Percentiles rank a stretch among this genome's conserved stretches.
Evolutionary conservation across 2,113 vertebrate genomes (phyloP).

Genomic region (Nycticebus coucang): DNA sequence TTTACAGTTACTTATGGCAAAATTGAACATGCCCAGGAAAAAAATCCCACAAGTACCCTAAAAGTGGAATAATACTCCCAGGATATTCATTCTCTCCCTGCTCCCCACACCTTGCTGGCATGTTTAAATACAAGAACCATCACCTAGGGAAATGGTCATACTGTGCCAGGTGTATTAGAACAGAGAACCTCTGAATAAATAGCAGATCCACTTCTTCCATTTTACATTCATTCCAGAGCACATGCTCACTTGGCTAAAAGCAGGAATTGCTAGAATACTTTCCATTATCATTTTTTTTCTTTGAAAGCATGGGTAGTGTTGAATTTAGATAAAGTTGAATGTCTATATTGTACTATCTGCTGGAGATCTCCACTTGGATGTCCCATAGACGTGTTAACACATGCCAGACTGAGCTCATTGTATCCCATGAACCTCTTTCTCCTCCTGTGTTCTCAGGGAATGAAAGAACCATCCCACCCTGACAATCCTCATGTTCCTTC

Average conservation of each 20-base stretch:
- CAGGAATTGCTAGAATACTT: not conserved
- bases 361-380: not conserved
- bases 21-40: not conserved
- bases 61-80: not conserved
- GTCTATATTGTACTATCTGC: not conserved
- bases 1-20: not conserved
- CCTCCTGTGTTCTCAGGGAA: not conserved
- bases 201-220: not conserved
- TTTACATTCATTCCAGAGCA: not conserved
- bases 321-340: not conserved
- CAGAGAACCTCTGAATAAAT: not conserved
- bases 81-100: not conserved
- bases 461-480: not conserved
- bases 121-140: not conserved
- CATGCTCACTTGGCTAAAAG: not conserved
- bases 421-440: not conserved
- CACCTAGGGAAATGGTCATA: not conserved
- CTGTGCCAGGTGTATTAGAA: not conserved
- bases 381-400: not conserved
- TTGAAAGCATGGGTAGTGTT: not conserved
- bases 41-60: not conserved
- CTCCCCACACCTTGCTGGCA: not conserved
- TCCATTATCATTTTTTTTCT: not conserved
- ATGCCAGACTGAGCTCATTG: not conserved
- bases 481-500: not conserved